Evolutionary conservation across 2,888 invertebrate genomes (phyloP).

Genomic region (Gryllus longicercus): DNA sequence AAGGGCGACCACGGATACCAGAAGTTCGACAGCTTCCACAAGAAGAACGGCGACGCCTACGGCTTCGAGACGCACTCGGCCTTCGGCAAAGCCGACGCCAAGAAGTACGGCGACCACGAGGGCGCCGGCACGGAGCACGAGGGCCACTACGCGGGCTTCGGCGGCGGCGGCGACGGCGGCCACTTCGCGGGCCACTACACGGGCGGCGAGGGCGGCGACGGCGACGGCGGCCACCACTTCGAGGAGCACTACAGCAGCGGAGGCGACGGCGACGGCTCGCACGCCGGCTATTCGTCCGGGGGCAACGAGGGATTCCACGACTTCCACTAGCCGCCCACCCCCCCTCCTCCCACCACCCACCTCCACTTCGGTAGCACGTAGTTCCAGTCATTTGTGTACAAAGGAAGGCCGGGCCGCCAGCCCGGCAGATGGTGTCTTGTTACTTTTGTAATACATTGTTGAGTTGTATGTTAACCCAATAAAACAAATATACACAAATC

Average conservation of each 20-base stretch:
- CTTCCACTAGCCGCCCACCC: not conserved
- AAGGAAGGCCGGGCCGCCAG: too few species aligned
- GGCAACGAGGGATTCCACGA: conserved; percentile 48
- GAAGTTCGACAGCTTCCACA: conserved; percentile 68
- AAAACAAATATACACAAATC: too few species aligned
- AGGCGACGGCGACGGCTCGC: not conserved
- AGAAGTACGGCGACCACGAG: conserved; percentile 41
- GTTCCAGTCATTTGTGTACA: too few species aligned
- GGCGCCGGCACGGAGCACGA: conserved; percentile 40
- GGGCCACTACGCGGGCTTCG: not conserved
- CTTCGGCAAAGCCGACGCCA: conserved; percentile 52
- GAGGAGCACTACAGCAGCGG: conserved; percentile 22
- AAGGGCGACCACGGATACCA: conserved; percentile 67
- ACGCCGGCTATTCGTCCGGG: conserved; percentile 27
- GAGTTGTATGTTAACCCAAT: too few species aligned
- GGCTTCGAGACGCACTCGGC: conserved; percentile 67
- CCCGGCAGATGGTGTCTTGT: too few species aligned
- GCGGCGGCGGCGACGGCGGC: conserved; percentile 29
- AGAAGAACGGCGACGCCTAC: conserved; percentile 68
- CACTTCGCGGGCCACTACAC: conserved; percentile 50
- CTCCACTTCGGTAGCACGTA: not conserved
- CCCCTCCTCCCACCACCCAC: not conserved
- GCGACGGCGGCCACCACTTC: conserved; percentile 35
- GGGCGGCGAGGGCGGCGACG: conserved; percentile 38
- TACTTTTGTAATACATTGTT: too few species aligned